Percentiles rank a stretch among this genome's conserved stretches.
These are phyloP conservation scores for Rhagium mordax DNA, from an alignment of 2,888 invertebrate species.

Conservation along the genomic window DNA sequence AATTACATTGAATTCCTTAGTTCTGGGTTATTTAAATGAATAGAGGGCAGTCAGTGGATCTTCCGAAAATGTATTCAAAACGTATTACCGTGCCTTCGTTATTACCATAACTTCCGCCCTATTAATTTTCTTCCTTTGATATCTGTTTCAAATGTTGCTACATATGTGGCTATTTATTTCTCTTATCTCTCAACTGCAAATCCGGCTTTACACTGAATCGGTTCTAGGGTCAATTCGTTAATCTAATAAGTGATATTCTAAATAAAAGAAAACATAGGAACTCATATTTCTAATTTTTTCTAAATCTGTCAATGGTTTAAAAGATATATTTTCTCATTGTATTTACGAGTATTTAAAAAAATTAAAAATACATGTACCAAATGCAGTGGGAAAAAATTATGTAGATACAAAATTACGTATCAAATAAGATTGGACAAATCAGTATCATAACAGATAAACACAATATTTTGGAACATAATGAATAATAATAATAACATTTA, in stretches of 20 bases:
- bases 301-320: no score
- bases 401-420: no score
- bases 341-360: no score
- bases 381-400: no score
- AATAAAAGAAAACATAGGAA: no score
- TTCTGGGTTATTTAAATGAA: neutral
- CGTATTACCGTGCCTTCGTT: neutral
- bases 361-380: no score
- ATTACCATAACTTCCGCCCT: neutral
- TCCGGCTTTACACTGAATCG: neutral
- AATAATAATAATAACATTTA: no score
- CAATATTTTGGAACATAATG: no score
- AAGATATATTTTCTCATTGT: no score
- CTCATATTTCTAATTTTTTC: no score
- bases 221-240: neutral
- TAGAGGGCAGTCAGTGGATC: neutral
- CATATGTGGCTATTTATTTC: neutral
- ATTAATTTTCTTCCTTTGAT: neutral
- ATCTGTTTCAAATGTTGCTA: neutral
- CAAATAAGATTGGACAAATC: no score
- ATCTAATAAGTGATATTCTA: neutral
- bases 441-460: no score
- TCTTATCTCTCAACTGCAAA: neutral
- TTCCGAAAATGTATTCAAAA: neutral
- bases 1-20: neutral